A percentile compares a stretch with the other conserved stretches of the same genome.
These are phyloP conservation scores for Leptobrachium ailaonicum DNA, from an alignment of 2,113 vertebrate species.

Conservation along the genomic window DNA sequence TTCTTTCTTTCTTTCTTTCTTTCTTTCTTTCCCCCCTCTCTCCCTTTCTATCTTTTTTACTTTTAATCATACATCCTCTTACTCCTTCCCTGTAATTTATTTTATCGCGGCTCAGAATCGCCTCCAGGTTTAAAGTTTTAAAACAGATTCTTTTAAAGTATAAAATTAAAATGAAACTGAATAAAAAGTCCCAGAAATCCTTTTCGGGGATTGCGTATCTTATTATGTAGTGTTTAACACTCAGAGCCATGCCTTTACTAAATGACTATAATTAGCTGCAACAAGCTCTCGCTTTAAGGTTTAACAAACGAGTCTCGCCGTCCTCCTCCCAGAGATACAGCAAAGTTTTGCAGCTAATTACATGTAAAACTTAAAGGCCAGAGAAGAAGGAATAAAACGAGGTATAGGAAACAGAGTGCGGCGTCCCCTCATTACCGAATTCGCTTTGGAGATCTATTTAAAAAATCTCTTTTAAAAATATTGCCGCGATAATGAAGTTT, in stretches of 20 bases:
- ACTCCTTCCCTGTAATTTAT: no score
- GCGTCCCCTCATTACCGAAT: conserved; percentile 1
- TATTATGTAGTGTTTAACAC: no score
- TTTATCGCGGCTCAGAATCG: no score
- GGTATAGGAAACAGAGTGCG: neutral
- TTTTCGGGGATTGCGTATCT: no score
- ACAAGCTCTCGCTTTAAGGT: neutral
- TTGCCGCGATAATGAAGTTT: neutral
- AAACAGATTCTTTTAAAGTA: no score
- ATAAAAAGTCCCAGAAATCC: no score
- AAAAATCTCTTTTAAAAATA: conserved; percentile 2
- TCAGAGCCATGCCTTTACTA: neutral
- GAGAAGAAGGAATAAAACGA: neutral
- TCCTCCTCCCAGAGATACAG: neutral
- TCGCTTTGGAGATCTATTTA: neutral
- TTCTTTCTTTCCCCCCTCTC: no score
- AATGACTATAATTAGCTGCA: conserved; percentile 3
- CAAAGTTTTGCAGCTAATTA: conserved; percentile 2
- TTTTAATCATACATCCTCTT: no score
- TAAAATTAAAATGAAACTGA: no score
- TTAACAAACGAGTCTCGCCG: neutral
- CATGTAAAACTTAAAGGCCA: conserved; percentile 9
- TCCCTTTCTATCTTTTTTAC: no score
- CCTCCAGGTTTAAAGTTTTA: no score
- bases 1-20: no score